These are phyloP conservation scores for Gymnoscopelus microlampas DNA, from an alignment of 2,797 vertebrate genomes.

Conservation along the genomic window DNA sequence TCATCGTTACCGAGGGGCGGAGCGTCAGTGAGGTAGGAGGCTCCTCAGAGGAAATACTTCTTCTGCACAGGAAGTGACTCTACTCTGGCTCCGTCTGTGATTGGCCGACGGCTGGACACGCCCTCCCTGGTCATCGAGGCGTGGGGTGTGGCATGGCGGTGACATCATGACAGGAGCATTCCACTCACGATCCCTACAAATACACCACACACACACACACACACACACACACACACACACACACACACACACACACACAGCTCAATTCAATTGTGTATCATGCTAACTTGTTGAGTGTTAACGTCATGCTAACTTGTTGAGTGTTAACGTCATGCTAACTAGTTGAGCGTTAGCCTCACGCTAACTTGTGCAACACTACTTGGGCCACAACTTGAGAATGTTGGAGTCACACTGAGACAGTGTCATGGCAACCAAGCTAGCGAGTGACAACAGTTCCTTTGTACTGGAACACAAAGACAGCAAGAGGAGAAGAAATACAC, in stretches of 20 bases:
- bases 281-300: no score
- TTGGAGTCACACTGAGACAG: conserved; percentile 48
- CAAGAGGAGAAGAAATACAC: conserved; percentile 57
- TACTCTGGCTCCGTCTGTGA: conserved; percentile 66
- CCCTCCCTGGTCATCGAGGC: conserved; percentile 74
- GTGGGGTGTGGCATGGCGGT: conserved; percentile 55
- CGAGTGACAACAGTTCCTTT: conserved; percentile 78
- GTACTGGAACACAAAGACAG: conserved; percentile 71
- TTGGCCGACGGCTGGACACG: conserved; percentile 69
- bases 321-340: no score
- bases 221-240: background rate
- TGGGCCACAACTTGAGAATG: conserved; percentile 77
- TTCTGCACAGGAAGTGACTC: conserved; percentile 54
- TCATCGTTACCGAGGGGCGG: conserved; percentile 22
- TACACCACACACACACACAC: background rate
- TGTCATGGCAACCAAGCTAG: conserved; percentile 67
- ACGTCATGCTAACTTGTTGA: no score
- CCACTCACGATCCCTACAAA: conserved; percentile 59
- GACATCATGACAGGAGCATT: conserved; percentile 80
- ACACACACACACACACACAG: conserved; percentile 4
- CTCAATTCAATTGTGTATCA: background rate
- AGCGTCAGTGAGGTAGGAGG: conserved; percentile 74
- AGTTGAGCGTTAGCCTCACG: background rate
- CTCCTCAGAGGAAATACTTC: conserved; percentile 52
- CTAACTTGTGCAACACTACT: conserved; percentile 34